Percentiles rank a stretch among this genome's conserved stretches.
These are phyloP conservation scores for Bergia puertoricense DNA, from an alignment of 92 coral and sea anemone genomes.

Conservation along the genomic window DNA sequence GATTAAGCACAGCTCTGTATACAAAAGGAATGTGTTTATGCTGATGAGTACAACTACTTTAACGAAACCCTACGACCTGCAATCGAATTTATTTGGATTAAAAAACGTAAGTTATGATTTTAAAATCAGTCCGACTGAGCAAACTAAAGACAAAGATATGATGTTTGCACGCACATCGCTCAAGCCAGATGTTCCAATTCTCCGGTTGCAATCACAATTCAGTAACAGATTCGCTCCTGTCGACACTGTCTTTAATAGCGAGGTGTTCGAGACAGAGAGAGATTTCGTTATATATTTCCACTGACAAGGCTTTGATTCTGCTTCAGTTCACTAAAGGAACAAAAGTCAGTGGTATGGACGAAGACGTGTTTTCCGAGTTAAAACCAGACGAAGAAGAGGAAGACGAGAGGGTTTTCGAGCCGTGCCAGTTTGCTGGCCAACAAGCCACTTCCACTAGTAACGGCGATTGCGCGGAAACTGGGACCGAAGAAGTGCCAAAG, in stretches of 20 bases:
- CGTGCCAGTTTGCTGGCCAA: constrained; percentile 56
- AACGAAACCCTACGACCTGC: neutral
- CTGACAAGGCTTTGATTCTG: neutral
- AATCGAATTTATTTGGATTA: no score
- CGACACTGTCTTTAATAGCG: neutral
- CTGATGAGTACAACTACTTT: neutral
- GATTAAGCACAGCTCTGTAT: neutral
- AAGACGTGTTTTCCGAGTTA: constrained; percentile 57
- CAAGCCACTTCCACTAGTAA: constrained; percentile 27
- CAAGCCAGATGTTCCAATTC: no score
- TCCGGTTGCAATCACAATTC: no score
- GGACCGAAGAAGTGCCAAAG: constrained; percentile 28
- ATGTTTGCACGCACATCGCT: no score
- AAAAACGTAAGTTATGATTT: no score
- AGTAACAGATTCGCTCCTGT: neutral
- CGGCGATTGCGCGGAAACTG: constrained; percentile 44
- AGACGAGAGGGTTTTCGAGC: constrained; percentile 10
- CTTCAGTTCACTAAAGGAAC: neutral
- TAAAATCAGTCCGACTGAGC: no score
- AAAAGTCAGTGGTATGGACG: constrained; percentile 22
- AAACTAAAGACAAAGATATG: no score
- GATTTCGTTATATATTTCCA: no score
- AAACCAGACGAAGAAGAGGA: constrained; percentile 36
- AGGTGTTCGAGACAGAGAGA: no score
- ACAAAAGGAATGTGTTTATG: no score